Percentiles rank a stretch among this genome's conserved stretches.
Evolutionary conservation across 2,888 invertebrate species (phyloP).

Genomic region (Drosophila borealis): DNA sequence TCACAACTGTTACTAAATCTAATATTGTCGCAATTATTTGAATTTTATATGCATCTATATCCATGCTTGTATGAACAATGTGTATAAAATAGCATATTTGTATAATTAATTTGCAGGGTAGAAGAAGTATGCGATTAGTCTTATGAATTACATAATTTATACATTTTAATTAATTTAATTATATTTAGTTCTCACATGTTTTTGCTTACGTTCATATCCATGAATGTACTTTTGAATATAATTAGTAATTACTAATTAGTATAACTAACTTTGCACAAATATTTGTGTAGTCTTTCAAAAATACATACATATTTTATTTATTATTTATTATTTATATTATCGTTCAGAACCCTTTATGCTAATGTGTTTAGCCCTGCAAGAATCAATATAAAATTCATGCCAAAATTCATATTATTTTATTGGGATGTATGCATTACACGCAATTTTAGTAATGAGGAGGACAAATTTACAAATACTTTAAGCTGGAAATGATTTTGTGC

Average conservation of each 20-base stretch:
- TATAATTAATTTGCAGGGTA: neutral
- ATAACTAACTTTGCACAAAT: neutral
- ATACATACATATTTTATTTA: constrained; percentile 31
- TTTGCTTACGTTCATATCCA: neutral
- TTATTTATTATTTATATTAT: neutral
- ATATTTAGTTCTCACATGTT: constrained; percentile 1
- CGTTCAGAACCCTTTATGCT: neutral
- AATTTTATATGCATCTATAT: constrained; percentile 7
- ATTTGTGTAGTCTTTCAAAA: constrained; percentile 30
- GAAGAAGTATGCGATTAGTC: neutral
- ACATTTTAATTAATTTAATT: neutral
- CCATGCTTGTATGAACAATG: neutral
- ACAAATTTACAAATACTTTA: no score
- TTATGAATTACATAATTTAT: constrained; percentile 4
- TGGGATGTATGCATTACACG: neutral
- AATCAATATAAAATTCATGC: neutral
- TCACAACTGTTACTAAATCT: constrained; percentile 57
- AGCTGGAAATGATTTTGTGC: no score
- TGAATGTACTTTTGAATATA: neutral
- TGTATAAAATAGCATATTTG: neutral
- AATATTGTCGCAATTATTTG: constrained; percentile 66
- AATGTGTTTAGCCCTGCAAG: neutral
- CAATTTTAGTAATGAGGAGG: no score
- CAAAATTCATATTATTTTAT: neutral
- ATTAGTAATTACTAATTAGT: neutral